Percentiles rank a stretch among this genome's conserved stretches.
These are phyloP conservation scores for Florisuga fusca DNA, from an alignment of 2,797 vertebrate species.

Conservation along the genomic window DNA sequence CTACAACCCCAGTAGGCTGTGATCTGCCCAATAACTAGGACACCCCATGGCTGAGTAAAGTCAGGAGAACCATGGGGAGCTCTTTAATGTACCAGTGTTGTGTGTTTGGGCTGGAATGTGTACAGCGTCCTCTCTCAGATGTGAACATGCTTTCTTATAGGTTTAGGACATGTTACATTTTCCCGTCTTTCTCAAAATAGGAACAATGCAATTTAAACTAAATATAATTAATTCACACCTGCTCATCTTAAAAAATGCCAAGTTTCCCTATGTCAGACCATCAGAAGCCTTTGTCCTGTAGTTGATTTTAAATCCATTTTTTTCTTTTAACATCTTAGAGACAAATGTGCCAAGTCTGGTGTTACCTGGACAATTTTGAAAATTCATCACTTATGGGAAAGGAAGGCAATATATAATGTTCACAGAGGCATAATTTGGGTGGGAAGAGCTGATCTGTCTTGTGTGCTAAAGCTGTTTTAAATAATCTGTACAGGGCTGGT, in stretches of 20 bases:
- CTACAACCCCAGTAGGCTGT: background rate
- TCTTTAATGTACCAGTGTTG: fast-evolving
- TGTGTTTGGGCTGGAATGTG: background rate
- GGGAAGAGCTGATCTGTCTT: background rate
- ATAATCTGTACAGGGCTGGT: background rate
- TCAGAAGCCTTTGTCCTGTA: background rate
- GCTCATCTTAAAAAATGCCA: background rate
- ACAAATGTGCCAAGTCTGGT: background rate
- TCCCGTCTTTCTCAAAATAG: background rate
- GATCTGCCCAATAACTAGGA: background rate
- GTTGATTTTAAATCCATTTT: background rate
- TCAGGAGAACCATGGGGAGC: background rate
- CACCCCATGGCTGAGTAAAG: background rate
- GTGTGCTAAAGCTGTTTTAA: background rate
- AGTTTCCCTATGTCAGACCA: background rate
- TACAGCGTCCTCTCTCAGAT: background rate
- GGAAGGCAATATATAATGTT: background rate
- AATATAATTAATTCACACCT: background rate
- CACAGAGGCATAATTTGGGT: background rate
- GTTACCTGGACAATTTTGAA: background rate
- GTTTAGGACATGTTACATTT: background rate
- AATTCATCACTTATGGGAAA: background rate
- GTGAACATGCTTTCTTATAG: background rate
- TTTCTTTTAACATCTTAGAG: background rate
- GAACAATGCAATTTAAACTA: background rate